Evolutionary conservation across 2,113 vertebrate species (phyloP).

Genomic region (Pagrus major): DNA sequence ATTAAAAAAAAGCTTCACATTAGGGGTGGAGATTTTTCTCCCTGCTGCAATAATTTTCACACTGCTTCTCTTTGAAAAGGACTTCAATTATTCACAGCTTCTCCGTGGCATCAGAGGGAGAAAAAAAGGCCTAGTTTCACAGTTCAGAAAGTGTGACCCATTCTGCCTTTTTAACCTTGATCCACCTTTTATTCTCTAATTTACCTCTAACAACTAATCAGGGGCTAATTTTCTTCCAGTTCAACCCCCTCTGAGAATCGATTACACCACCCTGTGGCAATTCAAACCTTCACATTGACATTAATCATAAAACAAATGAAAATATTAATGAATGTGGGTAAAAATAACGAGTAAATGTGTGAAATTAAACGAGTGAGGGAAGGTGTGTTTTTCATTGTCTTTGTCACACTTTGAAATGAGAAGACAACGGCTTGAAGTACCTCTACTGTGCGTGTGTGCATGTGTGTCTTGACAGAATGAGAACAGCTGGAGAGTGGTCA

Average conservation of each 20-base stretch:
- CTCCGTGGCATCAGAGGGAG: neutral
- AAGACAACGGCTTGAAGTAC: slow-evolving; percentile 22
- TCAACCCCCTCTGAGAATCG: neutral
- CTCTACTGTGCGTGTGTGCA: neutral
- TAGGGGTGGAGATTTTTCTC: neutral
- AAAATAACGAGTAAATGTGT: slow-evolving; percentile 8
- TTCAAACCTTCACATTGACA: neutral
- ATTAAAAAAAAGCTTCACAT: neutral
- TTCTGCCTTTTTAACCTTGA: slow-evolving; percentile 10
- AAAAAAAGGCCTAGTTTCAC: slow-evolving; percentile 31
- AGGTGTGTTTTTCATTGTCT: neutral
- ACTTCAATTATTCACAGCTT: slow-evolving; percentile 55
- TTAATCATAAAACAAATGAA: slow-evolving; percentile 3
- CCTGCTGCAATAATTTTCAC: slow-evolving; percentile 38
- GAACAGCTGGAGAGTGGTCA: slow-evolving; percentile 45
- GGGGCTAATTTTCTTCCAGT: neutral
- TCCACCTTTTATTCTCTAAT: slow-evolving; percentile 33
- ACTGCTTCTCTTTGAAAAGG: slow-evolving; percentile 46
- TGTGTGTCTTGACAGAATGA: slow-evolving; percentile 50
- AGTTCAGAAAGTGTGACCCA: slow-evolving; percentile 41
- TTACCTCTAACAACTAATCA: slow-evolving; percentile 33
- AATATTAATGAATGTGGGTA: neutral
- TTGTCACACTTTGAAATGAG: slow-evolving; percentile 12
- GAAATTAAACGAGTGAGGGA: neutral
- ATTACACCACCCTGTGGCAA: slow-evolving; percentile 1